Conservation (phyloP, 2,888 invertebrate species). For the Andrena camellia region DNA sequence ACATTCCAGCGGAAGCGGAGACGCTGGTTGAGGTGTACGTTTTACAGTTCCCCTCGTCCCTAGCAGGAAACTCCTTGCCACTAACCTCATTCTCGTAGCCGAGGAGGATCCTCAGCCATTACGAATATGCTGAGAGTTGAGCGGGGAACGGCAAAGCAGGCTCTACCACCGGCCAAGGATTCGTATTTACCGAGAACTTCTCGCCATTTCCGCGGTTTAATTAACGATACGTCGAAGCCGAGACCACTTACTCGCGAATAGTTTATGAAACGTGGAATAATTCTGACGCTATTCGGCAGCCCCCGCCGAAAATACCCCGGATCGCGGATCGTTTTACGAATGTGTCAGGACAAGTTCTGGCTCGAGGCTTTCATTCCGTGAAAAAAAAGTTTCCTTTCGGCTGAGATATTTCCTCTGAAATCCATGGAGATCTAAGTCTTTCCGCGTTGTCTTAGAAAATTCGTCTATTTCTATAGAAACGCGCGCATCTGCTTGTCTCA, state of each 20-base stretch:
- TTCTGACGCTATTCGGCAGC: background rate
- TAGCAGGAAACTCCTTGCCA: conserved; percentile 20
- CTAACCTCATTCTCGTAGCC: conserved; percentile 26
- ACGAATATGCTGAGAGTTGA: conserved; percentile 44
- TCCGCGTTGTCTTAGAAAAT: too few species aligned
- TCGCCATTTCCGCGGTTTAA: conserved; percentile 58
- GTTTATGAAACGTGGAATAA: conserved; percentile 26
- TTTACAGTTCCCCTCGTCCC: conserved; percentile 26
- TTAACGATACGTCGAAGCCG: conserved; percentile 62
- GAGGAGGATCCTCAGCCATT: conserved; percentile 30
- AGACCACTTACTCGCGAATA: conserved; percentile 18
- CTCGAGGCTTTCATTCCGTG: too few species aligned
- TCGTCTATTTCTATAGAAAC: too few species aligned
- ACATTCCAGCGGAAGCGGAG: conserved; percentile 23
- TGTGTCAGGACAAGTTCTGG: background rate
- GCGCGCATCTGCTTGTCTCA: too few species aligned
- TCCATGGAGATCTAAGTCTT: too few species aligned
- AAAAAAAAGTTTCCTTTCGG: too few species aligned
- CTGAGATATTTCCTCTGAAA: too few species aligned
- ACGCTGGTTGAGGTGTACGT: conserved; percentile 11
- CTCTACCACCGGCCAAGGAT: conserved; percentile 25
- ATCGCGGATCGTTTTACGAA: background rate
- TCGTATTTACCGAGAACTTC: conserved; percentile 65
- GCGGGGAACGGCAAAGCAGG: conserved; percentile 5
- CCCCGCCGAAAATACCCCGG: background rate